phyloP scores from a whole-genome alignment of 1,140 invertebrate genomes.

The Dryas iulia region DNA sequence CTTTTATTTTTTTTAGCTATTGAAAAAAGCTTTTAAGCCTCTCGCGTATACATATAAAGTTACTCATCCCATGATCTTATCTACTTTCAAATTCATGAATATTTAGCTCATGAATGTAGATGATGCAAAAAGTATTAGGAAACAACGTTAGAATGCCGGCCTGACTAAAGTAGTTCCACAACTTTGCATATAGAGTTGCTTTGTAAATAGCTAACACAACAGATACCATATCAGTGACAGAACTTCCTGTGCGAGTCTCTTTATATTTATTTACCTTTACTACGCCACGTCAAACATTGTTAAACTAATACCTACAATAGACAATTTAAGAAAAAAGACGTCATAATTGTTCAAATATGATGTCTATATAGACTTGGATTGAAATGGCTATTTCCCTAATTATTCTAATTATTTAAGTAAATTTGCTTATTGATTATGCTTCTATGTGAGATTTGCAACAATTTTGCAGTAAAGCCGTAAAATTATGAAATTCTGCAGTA shows the following conservation, averaged over 20 bases:
- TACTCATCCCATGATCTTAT: neutral
- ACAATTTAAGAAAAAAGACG: too few species aligned
- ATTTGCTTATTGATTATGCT: too few species aligned
- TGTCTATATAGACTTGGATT: too few species aligned
- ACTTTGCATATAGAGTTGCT: neutral
- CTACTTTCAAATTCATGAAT: constrained; percentile 1
- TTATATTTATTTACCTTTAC: neutral
- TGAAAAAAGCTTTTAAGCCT: neutral
- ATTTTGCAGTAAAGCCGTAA: too few species aligned
- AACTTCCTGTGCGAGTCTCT: neutral
- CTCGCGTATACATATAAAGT: neutral
- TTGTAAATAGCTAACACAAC: neutral
- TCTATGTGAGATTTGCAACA: too few species aligned
- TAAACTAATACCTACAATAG: neutral
- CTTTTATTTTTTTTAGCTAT: neutral
- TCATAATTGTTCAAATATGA: too few species aligned
- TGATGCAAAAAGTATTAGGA: neutral
- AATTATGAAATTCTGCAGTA: too few species aligned
- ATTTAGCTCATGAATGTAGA: neutral
- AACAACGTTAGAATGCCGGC: neutral
- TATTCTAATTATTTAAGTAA: too few species aligned
- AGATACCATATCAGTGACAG: neutral
- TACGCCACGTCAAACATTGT: neutral
- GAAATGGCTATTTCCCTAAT: too few species aligned
- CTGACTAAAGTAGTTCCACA: neutral